Conservation (phyloP, 2,888 invertebrate genomes). For the Slavum lentiscoides region DNA sequence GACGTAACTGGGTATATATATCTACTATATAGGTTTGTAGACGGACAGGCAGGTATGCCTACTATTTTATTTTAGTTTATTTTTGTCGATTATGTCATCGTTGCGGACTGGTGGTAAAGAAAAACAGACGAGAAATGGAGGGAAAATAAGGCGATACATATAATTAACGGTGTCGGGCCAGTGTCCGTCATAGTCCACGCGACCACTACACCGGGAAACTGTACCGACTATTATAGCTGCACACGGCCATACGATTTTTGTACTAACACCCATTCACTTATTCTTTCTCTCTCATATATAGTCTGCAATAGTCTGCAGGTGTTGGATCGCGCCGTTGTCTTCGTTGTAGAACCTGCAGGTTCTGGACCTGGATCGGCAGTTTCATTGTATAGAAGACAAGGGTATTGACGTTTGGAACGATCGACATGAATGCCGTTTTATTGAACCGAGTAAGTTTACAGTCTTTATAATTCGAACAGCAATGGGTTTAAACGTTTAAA, state of each 20-base stretch:
- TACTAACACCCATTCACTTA: too few species aligned
- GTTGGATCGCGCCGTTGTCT: neutral
- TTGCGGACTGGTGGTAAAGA: neutral
- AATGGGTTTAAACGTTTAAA: too few species aligned
- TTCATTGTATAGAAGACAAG: too few species aligned
- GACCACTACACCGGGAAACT: slow-evolving; percentile 26
- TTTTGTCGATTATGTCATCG: slow-evolving; percentile 24
- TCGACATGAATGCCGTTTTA: neutral
- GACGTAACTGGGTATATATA: slow-evolving; percentile 34
- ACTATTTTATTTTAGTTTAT: neutral
- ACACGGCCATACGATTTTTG: too few species aligned
- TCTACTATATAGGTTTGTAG: neutral
- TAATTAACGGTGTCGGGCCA: slow-evolving; percentile 33
- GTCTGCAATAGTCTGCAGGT: too few species aligned
- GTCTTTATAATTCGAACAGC: neutral
- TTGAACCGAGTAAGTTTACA: neutral
- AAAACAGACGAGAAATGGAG: slow-evolving; percentile 32
- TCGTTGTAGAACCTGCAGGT: neutral
- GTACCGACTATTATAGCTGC: too few species aligned
- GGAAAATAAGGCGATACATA: slow-evolving; percentile 42
- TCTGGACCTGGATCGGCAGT: too few species aligned
- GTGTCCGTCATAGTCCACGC: slow-evolving; percentile 29
- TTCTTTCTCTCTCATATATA: too few species aligned
- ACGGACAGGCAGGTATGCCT: neutral
- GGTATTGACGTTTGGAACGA: neutral